Evolutionary conservation across 2,888 invertebrate genomes (phyloP).

Genomic region (Drosophila mimica): DNA sequence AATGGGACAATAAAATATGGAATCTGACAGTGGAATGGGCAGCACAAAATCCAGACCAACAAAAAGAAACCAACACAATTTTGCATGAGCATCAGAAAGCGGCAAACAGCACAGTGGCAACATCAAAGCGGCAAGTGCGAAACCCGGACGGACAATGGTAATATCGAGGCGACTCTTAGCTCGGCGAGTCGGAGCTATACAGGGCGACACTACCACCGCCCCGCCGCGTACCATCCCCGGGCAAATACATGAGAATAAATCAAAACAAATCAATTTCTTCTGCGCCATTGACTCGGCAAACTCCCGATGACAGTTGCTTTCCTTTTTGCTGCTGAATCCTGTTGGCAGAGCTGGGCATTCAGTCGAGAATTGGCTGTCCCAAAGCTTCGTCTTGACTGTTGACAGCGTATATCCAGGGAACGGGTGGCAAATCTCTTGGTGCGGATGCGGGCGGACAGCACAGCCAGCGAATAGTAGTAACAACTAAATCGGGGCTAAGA

Average conservation of each 20-base stretch:
- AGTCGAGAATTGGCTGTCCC: slow-evolving; percentile 40
- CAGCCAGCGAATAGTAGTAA: slow-evolving; percentile 50
- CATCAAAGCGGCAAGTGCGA: slow-evolving; percentile 46
- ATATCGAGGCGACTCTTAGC: background rate
- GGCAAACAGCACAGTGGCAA: slow-evolving; percentile 24
- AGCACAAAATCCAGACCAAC: slow-evolving; percentile 34
- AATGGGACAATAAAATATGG: slow-evolving; percentile 69
- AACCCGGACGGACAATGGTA: background rate
- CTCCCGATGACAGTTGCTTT: slow-evolving; percentile 63
- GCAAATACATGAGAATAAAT: slow-evolving; percentile 60
- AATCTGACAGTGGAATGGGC: slow-evolving; percentile 16
- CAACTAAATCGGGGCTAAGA: slow-evolving; percentile 65
- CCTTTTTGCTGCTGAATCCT: slow-evolving; percentile 18
- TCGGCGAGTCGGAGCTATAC: slow-evolving; percentile 1
- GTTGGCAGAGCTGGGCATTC: slow-evolving; percentile 21
- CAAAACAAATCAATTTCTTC: slow-evolving; percentile 78
- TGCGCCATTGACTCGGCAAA: slow-evolving; percentile 67
- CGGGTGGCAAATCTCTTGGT: background rate
- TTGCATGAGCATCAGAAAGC: slow-evolving; percentile 49
- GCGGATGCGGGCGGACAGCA: slow-evolving; percentile 3
- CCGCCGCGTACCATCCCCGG: background rate
- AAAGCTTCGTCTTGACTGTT: slow-evolving; percentile 27
- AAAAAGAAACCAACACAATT: slow-evolving; percentile 48
- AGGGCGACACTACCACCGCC: background rate
- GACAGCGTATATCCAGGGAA: slow-evolving; percentile 25